Evolutionary conservation across 2,888 invertebrate species (phyloP).

Genomic region (Diarsia brunnea): DNA sequence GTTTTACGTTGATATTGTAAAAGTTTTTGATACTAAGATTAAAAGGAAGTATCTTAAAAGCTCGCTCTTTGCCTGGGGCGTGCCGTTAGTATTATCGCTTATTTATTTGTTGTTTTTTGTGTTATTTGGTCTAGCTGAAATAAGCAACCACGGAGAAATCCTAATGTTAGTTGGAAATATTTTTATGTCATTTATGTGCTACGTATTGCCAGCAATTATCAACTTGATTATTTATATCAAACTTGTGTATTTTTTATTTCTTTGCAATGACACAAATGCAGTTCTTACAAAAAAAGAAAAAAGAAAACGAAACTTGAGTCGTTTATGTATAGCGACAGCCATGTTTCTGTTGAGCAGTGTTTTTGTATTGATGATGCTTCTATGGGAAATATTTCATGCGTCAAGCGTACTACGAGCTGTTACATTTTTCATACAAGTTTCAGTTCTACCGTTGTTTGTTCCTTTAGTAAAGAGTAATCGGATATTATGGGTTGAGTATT

Average conservation of each 20-base stretch:
- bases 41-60: constrained; percentile 21
- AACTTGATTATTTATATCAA: constrained; percentile 31
- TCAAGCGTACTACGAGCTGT: background rate
- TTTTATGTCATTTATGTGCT: background rate
- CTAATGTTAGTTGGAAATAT: background rate
- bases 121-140: background rate
- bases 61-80: constrained; percentile 25
- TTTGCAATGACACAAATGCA: background rate
- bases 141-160: background rate
- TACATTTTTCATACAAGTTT: constrained; percentile 17
- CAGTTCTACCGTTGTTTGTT: constrained; percentile 23
- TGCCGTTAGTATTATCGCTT: constrained; percentile 8
- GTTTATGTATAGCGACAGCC: constrained; percentile 10
- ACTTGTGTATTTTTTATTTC: constrained; percentile 15
- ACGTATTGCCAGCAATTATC: constrained; percentile 5
- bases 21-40: constrained; percentile 22
- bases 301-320: constrained; percentile 4
- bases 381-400: constrained; percentile 11
- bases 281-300: background rate
- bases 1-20: constrained; percentile 43
- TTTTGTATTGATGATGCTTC: background rate
- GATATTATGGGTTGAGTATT: constrained; percentile 12
- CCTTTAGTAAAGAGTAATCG: constrained; percentile 32
- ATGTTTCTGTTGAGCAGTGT: constrained; percentile 37
- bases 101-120: constrained; percentile 1